Percentiles rank a stretch among this genome's conserved stretches.
phyloP scores from a whole-genome alignment of 2,797 vertebrate species.

The Tenualosa thibaudeaui region DNA sequence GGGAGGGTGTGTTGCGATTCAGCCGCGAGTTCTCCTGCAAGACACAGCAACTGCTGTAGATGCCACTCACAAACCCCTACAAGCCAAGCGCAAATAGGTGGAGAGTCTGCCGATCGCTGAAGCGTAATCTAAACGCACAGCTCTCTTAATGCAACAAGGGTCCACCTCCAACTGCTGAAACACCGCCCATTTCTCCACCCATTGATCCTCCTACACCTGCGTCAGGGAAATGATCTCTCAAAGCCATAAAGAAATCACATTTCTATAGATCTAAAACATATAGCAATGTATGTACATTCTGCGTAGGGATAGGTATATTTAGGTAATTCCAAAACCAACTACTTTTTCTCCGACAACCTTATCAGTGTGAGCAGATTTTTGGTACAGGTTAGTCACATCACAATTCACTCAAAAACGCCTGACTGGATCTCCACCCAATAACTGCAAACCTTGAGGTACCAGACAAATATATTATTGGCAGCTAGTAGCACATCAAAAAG shows the following conservation, averaged over 20 bases:
- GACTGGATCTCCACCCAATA: background rate
- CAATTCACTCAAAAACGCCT: no score
- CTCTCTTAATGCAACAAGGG: background rate
- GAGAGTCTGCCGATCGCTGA: conserved; percentile 33
- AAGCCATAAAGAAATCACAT: background rate
- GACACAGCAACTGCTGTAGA: conserved; percentile 18
- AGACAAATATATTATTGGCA: no score
- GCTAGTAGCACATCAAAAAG: background rate
- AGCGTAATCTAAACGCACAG: background rate
- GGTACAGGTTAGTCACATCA: background rate
- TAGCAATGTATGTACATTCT: background rate
- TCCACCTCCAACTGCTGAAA: background rate
- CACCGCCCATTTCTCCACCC: conserved; percentile 34
- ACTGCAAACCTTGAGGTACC: background rate
- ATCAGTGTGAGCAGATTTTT: background rate
- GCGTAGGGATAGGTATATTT: background rate
- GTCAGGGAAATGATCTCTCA: background rate
- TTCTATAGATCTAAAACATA: background rate
- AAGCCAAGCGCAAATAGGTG: conserved; percentile 22
- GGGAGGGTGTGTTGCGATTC: background rate
- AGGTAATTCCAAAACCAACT: background rate
- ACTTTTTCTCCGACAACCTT: background rate
- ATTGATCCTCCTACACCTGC: conserved; percentile 22
- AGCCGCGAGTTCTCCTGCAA: conserved; percentile 28
- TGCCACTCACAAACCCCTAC: conserved; percentile 31